A percentile compares a stretch with the other conserved stretches of the same genome.
Conservation (phyloP, 2,797 vertebrate genomes). For the Arrhamphus sclerolepis region DNA sequence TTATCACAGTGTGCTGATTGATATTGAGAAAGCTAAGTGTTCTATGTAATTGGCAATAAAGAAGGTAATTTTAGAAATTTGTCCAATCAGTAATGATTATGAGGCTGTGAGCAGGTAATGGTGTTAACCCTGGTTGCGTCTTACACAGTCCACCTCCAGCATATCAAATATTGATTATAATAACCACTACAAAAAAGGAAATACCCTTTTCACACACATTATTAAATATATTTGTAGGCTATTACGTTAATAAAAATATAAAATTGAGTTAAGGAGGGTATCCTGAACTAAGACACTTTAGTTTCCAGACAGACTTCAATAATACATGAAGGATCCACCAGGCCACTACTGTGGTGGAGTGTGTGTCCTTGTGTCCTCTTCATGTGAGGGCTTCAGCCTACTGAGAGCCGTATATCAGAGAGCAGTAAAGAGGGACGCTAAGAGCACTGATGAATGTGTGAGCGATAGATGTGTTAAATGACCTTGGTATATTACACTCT, state of each 20-base stretch:
- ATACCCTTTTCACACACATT: constrained; percentile 33
- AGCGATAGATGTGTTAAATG: constrained; percentile 76
- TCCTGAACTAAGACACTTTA: constrained; percentile 8
- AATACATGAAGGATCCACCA: constrained; percentile 25
- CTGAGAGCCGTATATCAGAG: constrained; percentile 69
- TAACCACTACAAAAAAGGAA: constrained; percentile 57
- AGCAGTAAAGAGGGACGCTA: constrained; percentile 69
- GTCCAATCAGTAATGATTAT: constrained; percentile 82
- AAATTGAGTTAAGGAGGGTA: constrained; percentile 21
- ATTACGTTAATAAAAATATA: constrained; percentile 16
- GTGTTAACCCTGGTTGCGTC: constrained; percentile 75
- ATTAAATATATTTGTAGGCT: constrained; percentile 15
- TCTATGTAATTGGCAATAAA: constrained; percentile 83
- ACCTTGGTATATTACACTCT: constrained; percentile 76
- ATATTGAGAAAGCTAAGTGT: constrained; percentile 83
- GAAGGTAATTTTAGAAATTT: constrained; percentile 80
- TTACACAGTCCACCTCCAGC: constrained; percentile 63
- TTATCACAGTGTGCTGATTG: constrained; percentile 78
- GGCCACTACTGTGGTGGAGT: constrained; percentile 43
- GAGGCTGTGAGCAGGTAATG: constrained; percentile 76
- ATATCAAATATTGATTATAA: constrained; percentile 63
- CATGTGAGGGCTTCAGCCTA: constrained; percentile 53
- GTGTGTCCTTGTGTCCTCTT: constrained; percentile 59
- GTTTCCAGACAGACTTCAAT: constrained; percentile 7
- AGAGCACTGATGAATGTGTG: constrained; percentile 74